Evolutionary conservation across 2,113 vertebrate species (phyloP).

Genomic region (Mystacornis crossleyi): DNA sequence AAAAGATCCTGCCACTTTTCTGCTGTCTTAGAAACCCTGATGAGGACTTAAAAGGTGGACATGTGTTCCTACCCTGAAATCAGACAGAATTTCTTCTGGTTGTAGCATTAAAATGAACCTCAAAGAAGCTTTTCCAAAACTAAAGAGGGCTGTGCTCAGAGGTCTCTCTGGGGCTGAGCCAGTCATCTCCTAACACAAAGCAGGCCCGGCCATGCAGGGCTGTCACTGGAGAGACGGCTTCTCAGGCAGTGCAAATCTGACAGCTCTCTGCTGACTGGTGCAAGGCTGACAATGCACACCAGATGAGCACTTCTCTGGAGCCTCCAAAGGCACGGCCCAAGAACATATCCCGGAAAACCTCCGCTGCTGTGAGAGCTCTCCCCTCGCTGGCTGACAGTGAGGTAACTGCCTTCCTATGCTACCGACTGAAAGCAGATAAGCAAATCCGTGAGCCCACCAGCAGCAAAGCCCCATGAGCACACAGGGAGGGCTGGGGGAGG

Average conservation of each 20-base stretch:
- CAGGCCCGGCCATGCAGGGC: neutral
- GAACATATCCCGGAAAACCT: neutral
- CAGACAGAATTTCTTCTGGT: neutral
- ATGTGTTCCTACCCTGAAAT: neutral
- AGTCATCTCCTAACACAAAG: neutral
- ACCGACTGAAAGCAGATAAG: accelerated
- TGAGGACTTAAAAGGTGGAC: neutral
- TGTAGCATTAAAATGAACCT: neutral
- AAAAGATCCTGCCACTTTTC: neutral
- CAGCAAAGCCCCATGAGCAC: accelerated
- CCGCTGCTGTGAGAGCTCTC: neutral
- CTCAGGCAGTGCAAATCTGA: neutral
- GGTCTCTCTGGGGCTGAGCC: neutral
- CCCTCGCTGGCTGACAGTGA: neutral
- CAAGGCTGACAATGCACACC: neutral
- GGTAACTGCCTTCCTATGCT: accelerated
- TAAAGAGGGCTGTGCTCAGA: neutral
- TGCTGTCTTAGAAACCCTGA: neutral
- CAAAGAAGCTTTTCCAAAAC: neutral
- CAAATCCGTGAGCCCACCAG: neutral
- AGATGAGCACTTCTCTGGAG: neutral
- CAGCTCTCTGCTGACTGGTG: neutral
- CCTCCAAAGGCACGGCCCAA: neutral
- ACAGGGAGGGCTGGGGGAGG: neutral
- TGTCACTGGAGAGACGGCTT: neutral